phyloP scores from a whole-genome alignment of 1,140 invertebrate species.

The Panulirus ornatus region DNA sequence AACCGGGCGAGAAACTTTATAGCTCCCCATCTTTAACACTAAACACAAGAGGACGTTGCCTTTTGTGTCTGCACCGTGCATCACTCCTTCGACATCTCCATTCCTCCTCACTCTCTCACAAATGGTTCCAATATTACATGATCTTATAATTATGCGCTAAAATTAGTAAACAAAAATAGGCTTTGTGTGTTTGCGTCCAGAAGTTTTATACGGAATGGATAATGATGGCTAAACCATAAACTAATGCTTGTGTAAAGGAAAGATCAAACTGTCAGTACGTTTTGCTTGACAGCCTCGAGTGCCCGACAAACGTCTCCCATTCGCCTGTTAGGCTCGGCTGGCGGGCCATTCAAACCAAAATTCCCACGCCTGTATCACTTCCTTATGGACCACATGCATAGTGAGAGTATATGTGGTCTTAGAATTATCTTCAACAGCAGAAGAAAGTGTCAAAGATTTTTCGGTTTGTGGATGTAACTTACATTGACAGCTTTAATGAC shows the following conservation, averaged over 20 bases:
- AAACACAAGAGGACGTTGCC: conserved; percentile 44
- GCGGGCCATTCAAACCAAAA: conserved; percentile 34
- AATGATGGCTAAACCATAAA: background rate
- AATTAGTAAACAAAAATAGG: no score
- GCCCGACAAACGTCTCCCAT: background rate
- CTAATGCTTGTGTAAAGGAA: background rate
- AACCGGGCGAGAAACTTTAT: conserved; percentile 15
- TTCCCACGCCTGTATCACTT: no score
- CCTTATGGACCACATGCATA: no score
- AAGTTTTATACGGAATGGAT: background rate
- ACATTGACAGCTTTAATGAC: no score
- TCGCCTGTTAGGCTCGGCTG: background rate
- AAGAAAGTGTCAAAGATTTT: no score
- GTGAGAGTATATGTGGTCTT: no score
- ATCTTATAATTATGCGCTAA: background rate
- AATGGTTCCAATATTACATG: conserved; percentile 55
- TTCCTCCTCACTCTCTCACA: conserved; percentile 53
- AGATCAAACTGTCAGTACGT: background rate
- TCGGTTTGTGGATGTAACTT: no score
- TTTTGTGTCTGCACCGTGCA: conserved; percentile 38
- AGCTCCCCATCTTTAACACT: conserved; percentile 46
- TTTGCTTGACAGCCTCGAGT: background rate
- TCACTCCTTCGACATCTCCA: conserved; percentile 59
- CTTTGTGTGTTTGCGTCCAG: background rate
- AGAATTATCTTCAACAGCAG: no score